phyloP scores from a whole-genome alignment of 2,888 invertebrate genomes.

The Ferrisia virgata region DNA sequence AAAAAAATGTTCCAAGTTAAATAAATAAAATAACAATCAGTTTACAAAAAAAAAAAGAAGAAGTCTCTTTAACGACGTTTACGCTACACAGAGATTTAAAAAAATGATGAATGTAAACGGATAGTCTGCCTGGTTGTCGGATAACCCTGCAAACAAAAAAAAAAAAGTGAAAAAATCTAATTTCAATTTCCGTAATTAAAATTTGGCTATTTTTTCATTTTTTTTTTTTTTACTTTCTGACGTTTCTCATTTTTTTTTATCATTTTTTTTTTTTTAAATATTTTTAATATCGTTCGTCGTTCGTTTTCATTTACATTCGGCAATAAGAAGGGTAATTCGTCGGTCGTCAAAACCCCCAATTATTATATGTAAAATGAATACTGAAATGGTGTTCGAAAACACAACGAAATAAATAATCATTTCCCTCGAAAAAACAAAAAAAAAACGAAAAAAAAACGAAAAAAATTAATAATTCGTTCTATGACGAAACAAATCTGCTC shows the following conservation, averaged over 20 bases:
- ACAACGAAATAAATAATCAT: no score
- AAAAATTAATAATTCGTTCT: no score
- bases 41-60: background rate
- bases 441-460: no score
- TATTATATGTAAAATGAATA: no score
- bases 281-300: background rate
- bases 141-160: slow-evolving; percentile 45
- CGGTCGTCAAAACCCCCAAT: background rate
- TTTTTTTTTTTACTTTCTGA: background rate
- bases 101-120: slow-evolving; percentile 44
- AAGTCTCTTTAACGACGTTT: background rate
- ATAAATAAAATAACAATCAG: slow-evolving; percentile 31
- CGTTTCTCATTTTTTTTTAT: no score
- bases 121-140: slow-evolving; percentile 42
- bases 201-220: background rate
- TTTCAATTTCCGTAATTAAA: background rate
- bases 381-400: no score
- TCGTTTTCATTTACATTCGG: background rate
- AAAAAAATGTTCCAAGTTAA: slow-evolving; percentile 32
- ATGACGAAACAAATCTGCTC: background rate
- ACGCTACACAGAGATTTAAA: slow-evolving; percentile 34
- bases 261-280: background rate
- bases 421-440: no score
- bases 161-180: slow-evolving; percentile 36
- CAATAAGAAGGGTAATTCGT: background rate